Evolutionary conservation across 2,113 vertebrate genomes (phyloP).

Genomic region (Larimichthys crocea): DNA sequence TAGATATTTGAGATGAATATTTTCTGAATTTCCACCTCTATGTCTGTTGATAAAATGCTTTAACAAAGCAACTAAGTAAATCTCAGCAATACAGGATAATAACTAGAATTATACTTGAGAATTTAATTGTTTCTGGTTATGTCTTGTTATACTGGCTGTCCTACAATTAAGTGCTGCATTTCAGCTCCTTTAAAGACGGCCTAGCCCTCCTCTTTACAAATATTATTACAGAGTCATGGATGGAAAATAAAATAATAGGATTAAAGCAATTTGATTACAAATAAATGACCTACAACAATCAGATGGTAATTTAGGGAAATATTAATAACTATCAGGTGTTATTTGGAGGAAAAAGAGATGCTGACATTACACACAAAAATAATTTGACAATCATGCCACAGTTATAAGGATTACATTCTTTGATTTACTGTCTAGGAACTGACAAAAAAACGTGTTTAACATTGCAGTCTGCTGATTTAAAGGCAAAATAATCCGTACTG

Average conservation of each 20-base stretch:
- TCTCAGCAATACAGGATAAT: neutral
- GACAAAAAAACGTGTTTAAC: neutral
- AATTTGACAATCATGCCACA: neutral
- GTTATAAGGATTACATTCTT: neutral
- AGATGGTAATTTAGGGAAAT: neutral
- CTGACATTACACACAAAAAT: constrained; percentile 1
- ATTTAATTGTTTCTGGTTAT: constrained; percentile 1
- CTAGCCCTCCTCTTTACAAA: constrained; percentile 10
- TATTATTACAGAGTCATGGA: constrained; percentile 13
- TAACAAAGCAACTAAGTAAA: neutral
- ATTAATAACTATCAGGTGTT: neutral
- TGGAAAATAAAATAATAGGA: constrained; percentile 22
- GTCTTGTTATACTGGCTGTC: neutral
- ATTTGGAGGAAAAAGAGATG: neutral
- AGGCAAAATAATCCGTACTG: constrained; percentile 3
- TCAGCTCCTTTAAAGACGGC: neutral
- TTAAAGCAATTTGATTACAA: constrained; percentile 36
- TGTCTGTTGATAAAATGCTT: neutral
- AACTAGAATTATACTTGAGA: neutral
- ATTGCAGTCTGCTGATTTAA: constrained; percentile 20
- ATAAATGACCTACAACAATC: constrained; percentile 36
- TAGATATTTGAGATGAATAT: neutral
- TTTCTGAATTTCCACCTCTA: neutral
- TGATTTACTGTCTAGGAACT: neutral
- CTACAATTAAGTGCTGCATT: constrained; percentile 26